phyloP scores from a whole-genome alignment of 53 echinoderm and acorn worm genomes.

The Holothuria scabra region DNA sequence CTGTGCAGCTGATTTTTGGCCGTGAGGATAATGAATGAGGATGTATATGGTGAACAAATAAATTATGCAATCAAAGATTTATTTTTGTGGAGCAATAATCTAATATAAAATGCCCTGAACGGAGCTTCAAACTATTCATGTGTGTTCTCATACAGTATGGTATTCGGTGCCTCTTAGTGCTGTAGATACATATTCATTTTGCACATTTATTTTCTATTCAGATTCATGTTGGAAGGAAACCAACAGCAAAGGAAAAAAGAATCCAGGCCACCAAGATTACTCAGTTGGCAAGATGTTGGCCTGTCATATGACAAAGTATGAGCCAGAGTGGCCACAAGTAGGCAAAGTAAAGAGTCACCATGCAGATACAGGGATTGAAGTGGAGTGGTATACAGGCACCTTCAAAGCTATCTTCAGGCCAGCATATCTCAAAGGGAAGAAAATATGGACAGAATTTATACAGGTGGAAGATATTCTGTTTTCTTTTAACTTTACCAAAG shows the following conservation, averaged over 20 bases:
- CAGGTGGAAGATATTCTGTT: background rate
- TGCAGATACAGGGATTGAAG: background rate
- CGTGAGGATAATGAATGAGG: too few relatives aligned
- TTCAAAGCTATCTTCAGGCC: constrained; percentile 1
- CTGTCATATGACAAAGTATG: background rate
- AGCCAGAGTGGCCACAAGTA: constrained; percentile 30
- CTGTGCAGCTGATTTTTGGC: too few relatives aligned
- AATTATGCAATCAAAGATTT: too few relatives aligned
- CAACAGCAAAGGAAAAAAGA: background rate
- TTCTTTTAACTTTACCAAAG: background rate
- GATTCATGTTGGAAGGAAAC: constrained; percentile 16
- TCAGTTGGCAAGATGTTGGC: constrained; percentile 9
- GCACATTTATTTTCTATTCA: background rate
- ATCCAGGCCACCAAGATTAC: background rate
- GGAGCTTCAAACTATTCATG: too few relatives aligned
- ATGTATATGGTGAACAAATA: too few relatives aligned
- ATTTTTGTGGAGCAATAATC: too few relatives aligned
- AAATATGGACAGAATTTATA: background rate
- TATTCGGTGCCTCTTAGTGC: too few relatives aligned
- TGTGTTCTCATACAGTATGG: too few relatives aligned
- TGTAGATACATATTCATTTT: too few relatives aligned
- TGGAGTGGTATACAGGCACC: constrained; percentile 10
- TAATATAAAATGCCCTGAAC: too few relatives aligned
- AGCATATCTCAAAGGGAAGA: background rate
- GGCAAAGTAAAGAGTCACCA: background rate